These are phyloP conservation scores for Pteruthius melanotis DNA, from an alignment of 2,113 vertebrate genomes.

Conservation along the genomic window DNA sequence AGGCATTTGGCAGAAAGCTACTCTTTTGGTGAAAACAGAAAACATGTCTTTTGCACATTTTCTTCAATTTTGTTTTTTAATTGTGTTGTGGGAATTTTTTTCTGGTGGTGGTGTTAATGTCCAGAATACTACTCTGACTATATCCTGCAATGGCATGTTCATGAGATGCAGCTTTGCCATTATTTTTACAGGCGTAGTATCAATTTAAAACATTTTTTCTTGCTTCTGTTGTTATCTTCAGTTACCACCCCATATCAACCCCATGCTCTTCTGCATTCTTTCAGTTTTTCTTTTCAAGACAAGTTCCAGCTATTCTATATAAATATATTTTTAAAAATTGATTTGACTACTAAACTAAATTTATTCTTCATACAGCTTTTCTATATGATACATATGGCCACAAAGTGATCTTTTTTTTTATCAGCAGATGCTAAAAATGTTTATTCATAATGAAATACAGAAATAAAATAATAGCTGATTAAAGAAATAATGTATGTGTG, in stretches of 20 bases:
- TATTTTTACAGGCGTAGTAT: background rate
- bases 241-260: background rate
- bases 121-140: background rate
- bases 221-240: background rate
- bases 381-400: background rate
- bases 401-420: background rate
- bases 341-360: background rate
- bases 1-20: background rate
- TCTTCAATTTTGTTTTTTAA: background rate
- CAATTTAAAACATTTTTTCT: background rate
- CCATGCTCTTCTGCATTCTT: background rate
- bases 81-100: fast-evolving
- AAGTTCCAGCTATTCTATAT: background rate
- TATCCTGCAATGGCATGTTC: background rate
- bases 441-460: background rate
- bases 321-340: background rate
- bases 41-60: background rate
- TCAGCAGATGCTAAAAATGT: background rate
- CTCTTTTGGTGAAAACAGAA: background rate
- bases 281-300: background rate
- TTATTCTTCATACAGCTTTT: background rate
- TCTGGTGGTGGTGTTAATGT: background rate
- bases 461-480: background rate
- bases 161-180: background rate
- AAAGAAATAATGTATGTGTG: background rate